phyloP scores from a whole-genome alignment of 2,797 vertebrate genomes.

The Acipenser ruthenus region DNA sequence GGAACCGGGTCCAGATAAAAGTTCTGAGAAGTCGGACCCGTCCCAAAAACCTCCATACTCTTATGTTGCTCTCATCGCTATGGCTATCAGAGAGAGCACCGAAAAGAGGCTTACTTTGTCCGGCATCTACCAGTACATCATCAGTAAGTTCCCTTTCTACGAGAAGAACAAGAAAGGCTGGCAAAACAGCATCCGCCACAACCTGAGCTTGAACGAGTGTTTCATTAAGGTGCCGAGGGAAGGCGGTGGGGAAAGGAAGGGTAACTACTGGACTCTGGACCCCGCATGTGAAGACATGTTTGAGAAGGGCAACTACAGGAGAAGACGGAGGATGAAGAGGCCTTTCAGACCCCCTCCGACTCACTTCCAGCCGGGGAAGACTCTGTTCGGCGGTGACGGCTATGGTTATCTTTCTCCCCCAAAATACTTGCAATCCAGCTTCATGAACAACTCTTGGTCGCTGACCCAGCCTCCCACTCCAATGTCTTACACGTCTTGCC shows the following conservation, averaged over 20 bases:
- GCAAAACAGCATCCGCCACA: conserved; percentile 93
- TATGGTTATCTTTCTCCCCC: conserved; percentile 90
- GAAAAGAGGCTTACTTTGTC: conserved; percentile 94
- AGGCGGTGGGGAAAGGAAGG: conserved; percentile 92
- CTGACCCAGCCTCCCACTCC: conserved; percentile 79
- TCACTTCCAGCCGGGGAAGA: conserved; percentile 86
- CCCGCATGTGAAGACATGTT: conserved; percentile 99
- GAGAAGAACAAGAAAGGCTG: conserved; percentile 95
- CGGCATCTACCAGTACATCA: conserved; percentile 95
- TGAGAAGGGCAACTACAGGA: conserved; percentile 95
- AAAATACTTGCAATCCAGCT: conserved; percentile 91
- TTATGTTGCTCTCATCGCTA: conserved; percentile 93
- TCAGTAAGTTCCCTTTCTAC: conserved; percentile 93
- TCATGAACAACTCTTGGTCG: conserved; percentile 92
- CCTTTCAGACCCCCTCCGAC: conserved; percentile 89
- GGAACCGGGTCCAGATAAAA: conserved; percentile 61
- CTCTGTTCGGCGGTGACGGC: conserved; percentile 77
- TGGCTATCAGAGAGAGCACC: conserved; percentile 91
- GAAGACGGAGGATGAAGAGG: conserved; percentile 93
- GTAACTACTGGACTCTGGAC: conserved; percentile 97
- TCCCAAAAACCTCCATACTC: conserved; percentile 94
- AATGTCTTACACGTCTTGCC: conserved; percentile 87
- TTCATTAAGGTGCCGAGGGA: conserved; percentile 94
- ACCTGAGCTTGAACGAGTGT: conserved; percentile 87
- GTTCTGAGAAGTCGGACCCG: conserved; percentile 78